Evolutionary conservation across 2,888 invertebrate species (phyloP), one percentile per base, ranked within the genome.

Genomic region (Melangyna quadrimaculata): DNA sequence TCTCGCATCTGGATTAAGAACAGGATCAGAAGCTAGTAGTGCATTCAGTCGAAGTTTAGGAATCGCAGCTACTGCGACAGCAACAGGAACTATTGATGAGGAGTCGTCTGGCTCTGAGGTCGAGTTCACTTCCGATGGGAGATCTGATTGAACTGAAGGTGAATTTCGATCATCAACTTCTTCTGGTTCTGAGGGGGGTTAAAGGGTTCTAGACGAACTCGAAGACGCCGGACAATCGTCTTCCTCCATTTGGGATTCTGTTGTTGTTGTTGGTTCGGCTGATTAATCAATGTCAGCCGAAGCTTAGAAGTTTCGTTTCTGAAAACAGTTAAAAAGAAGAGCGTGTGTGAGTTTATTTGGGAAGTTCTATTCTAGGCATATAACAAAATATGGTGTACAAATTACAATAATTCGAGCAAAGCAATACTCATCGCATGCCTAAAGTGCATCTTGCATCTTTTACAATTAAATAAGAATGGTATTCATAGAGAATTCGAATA

Each of bases 21-120:
- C 97, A 3, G 97, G 97, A 92, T 97, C 97, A 45, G 96, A 96
- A 70, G 96, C 96, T 88, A 97, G 94, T 91, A 95, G 95, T 82
- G 96, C 93, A 92, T 96, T 97, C 88, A 97, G 94, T 88, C 97
- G 94, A 89, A 97, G 93, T 89, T 95, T 94, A 88, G 96, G 96
- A 88, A 94, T 78, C 51, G 88, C 86, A 10, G 88, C 70, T 19
- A 89, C 88, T 0, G 88, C 79, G 19, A 88, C 19, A 17, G 87
- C 75, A n/a, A n/a, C n/a, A 77, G 87, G 75, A 77, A 77, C 70
- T 82, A 67, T 80, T 45, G 53, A 57, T 45, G 59, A 55, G 24
- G 73, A 51, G 51, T 86, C 86, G 45, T 86, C 78, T 53, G 67
- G 86, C 19, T 86, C 81, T 29, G 77, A 59, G 32, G 86, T 77